Base-by-base conservation (phyloP, 2,113 vertebrate species). In the Bos javanicus region DNA sequence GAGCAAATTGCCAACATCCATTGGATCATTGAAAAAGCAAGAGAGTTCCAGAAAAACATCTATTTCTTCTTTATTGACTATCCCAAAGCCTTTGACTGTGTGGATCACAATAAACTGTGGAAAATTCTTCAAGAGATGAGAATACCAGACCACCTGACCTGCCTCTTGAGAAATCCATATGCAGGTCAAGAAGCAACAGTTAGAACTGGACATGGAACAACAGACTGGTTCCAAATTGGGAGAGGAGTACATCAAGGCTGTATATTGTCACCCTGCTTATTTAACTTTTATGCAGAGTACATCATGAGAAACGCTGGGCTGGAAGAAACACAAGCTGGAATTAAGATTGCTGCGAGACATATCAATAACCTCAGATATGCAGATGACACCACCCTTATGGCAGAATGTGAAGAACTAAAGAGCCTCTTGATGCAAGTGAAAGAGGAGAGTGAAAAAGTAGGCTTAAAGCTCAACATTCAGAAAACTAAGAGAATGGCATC, bases 21-120 rank as follows among this genome's bases (percentile, higher is more conserved):
- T 1, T 30, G 30, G 3, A 33, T 64, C 30, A 64, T 33, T 0
- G 0, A 33, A 33, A 64, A 33, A 64, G 30, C 30, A 33, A 33
- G 28, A 16, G 14, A 64, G 60, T 64, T 33, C 30, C 60, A 64
- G 30, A 15, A 64, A 64, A 62, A 33, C 30, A 64, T 64, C 60
- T 62, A 62, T 1, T 16, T 64, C 30, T 64, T 6, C 60, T 33
- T 64, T 33, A 64, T 33, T 33, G 30, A 64, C 60, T 33, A 33
- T 16, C 1, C 14, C 0, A 64, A 16, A 64, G 14, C 60, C 60
- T 64, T 16, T 33, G 30, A 64, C 30, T 33, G 6, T 64, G 30
- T 64, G 30, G 60, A 64, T 3, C 13, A 30, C 30, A 64, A 64
- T 1, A 64, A 33, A 64, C 13, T 33, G 6, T 28, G 59, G 26